Base-by-base conservation (phyloP, 2,113 vertebrate genomes). In the Hepsetus odoe region DNA sequence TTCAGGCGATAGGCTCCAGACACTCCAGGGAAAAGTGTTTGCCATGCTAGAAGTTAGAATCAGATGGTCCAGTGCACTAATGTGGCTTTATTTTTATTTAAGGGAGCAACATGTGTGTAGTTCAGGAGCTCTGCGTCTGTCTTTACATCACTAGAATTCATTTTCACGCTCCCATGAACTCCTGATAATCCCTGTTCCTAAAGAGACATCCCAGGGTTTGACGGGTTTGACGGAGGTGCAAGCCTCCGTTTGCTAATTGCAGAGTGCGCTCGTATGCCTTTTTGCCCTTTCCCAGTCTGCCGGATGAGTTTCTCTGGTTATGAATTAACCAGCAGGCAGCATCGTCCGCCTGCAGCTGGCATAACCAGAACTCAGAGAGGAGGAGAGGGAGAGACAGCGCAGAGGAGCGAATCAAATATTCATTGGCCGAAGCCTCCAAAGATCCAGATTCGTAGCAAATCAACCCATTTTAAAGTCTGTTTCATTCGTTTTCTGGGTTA, bases 241-340 rank as follows among this genome's bases (percentile, higher is more conserved):
- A n/a, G n/a, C 40, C 22, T 26, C 33, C 20, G 9, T 40, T 59
- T 74, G 35, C 35, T 24, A 28, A 9, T 28, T 67, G 64, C 35
- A 49, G 1, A 11, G n/a, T 13, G 51, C 18, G 16, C 13, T 77
- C 8, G 7, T 38, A 3, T 56, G 8, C 24, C 35, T 11, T 18
- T 51, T 24, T 49, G 44, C 18, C 28, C 9, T 30, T 53, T 53
- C 53, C 18, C 59, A 5, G n/a, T 70, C 28, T 33, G 49, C 73
- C 55, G 42, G 77, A 74, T 78, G 61, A 59, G 53, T 81, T 76
- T 83, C 78, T 68, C 51, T 49, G 28, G 49, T 67, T 71, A 81
- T 83, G 56, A 85, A 85, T 85, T 81, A 85, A 79, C 65, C 81
- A 85, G 79, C 59, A 79, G 80, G 68, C 72, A 67, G 56, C 78